Conservation (phyloP, 1,140 invertebrate species). For the Trachymyrmex cornetzi region DNA sequence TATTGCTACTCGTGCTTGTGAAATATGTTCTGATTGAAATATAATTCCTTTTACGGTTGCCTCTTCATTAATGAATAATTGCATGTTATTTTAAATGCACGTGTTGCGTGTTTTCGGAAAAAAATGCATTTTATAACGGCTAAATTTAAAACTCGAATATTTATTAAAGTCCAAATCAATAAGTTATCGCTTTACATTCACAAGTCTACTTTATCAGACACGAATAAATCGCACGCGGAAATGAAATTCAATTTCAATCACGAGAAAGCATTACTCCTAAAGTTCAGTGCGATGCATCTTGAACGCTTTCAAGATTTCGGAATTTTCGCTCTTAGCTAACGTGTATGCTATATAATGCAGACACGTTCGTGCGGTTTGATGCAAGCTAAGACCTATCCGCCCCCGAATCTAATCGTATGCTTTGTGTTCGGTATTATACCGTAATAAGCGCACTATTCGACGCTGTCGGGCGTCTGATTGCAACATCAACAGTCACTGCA, state of each 20-base stretch:
- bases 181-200: not conserved
- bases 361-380: not conserved
- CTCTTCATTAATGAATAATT: not conserved
- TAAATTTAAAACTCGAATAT: slow-evolving; percentile 6
- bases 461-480: slow-evolving; percentile 21
- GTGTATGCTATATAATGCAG: not conserved
- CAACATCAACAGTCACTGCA: slow-evolving; percentile 17
- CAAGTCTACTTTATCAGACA: not conserved
- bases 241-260: not conserved
- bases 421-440: slow-evolving; percentile 10
- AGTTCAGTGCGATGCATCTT: not conserved
- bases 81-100: not conserved
- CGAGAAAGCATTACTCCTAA: not conserved
- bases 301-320: not conserved
- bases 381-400: not conserved
- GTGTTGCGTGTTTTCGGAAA: too few relatives aligned
- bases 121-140: not conserved
- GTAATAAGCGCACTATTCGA: slow-evolving; percentile 29
- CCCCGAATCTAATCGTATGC: slow-evolving; percentile 14
- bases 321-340: not conserved
- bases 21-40: not conserved
- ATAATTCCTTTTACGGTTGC: slow-evolving; percentile 12
- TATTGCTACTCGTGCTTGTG: not conserved
- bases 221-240: not conserved
- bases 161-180: not conserved